These are phyloP conservation scores for Gymnothorax reevesii DNA, from an alignment of 2,797 vertebrate species.

Conservation along the genomic window DNA sequence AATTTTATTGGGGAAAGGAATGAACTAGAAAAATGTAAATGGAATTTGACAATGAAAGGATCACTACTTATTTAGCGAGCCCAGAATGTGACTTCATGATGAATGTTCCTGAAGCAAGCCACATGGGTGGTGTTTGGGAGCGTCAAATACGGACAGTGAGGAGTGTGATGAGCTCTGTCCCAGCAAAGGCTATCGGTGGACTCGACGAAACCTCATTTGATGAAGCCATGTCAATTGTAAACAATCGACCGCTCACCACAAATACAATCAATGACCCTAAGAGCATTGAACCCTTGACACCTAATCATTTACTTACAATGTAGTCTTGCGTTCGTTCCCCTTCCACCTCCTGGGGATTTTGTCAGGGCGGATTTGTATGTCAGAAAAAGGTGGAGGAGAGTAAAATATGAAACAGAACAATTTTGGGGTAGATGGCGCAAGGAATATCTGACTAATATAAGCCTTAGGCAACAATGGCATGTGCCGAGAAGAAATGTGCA, in stretches of 20 bases:
- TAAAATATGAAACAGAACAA: slow-evolving; percentile 25
- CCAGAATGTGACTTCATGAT: slow-evolving; percentile 26
- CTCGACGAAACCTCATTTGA: slow-evolving; percentile 22
- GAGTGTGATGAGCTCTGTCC: too few relatives aligned
- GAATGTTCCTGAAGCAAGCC: slow-evolving; percentile 25
- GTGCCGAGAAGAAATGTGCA: slow-evolving; percentile 12
- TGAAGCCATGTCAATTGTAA: slow-evolving; percentile 21
- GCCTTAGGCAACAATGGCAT: too few relatives aligned
- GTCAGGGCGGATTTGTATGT: slow-evolving; percentile 24
- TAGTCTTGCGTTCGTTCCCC: slow-evolving; percentile 23
- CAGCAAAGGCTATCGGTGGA: too few relatives aligned
- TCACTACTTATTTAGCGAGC: background rate
- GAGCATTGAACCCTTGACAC: too few relatives aligned
- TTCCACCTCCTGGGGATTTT: slow-evolving; percentile 22
- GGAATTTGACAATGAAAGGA: background rate
- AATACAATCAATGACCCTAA: too few relatives aligned
- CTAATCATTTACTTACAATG: slow-evolving; percentile 34
- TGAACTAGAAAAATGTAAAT: background rate
- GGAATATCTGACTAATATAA: slow-evolving; percentile 23
- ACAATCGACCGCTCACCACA: too few relatives aligned
- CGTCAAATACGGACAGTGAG: slow-evolving; percentile 6
- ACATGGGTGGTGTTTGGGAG: too few relatives aligned
- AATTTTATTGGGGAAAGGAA: slow-evolving; percentile 12
- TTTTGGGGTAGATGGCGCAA: slow-evolving; percentile 24
- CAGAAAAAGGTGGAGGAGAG: slow-evolving; percentile 13